phyloP scores from a whole-genome alignment of 2,113 vertebrate species.

The Antechinus stuartii region DNA sequence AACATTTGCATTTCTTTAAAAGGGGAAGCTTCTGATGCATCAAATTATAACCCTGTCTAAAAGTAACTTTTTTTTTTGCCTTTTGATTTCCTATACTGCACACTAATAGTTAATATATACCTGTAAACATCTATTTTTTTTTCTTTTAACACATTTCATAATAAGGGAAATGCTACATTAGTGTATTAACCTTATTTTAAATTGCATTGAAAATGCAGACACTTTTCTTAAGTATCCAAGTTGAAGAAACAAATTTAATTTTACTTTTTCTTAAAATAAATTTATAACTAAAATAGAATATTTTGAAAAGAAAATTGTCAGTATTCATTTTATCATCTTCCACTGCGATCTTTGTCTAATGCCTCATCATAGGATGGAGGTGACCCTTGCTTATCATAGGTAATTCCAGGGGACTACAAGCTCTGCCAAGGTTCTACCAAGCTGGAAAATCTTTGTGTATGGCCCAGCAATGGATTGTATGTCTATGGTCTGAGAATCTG shows the following conservation, averaged over 20 bases:
- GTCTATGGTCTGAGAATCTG: not conserved
- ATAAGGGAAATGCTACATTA: slow-evolving; percentile 11
- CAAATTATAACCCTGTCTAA: not conserved
- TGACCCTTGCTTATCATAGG: not conserved
- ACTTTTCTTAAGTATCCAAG: not conserved
- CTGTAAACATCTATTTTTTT: not conserved
- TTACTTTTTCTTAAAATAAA: not conserved
- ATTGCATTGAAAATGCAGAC: not conserved
- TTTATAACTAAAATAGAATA: not conserved
- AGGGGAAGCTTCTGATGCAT: not conserved
- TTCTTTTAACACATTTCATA: not conserved
- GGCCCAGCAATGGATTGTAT: not conserved
- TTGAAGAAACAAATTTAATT: not conserved
- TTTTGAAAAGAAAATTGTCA: not conserved
- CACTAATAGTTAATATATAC: slow-evolving; percentile 13
- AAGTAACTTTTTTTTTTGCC: slow-evolving; percentile 46
- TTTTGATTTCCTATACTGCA: slow-evolving; percentile 46
- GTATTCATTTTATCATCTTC: not conserved
- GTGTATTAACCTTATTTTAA: slow-evolving; percentile 8
- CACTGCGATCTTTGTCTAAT: not conserved
- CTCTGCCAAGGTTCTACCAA: slow-evolving; percentile 2
- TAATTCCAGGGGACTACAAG: not conserved
- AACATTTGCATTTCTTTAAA: not conserved
- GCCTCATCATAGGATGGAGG: not conserved
- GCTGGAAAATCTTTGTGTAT: not conserved